A percentile compares a stretch with the other conserved stretches of the same genome.
These are phyloP conservation scores for Oreohelix idahoensis DNA, from an alignment of 1,140 invertebrate species.

Conservation along the genomic window DNA sequence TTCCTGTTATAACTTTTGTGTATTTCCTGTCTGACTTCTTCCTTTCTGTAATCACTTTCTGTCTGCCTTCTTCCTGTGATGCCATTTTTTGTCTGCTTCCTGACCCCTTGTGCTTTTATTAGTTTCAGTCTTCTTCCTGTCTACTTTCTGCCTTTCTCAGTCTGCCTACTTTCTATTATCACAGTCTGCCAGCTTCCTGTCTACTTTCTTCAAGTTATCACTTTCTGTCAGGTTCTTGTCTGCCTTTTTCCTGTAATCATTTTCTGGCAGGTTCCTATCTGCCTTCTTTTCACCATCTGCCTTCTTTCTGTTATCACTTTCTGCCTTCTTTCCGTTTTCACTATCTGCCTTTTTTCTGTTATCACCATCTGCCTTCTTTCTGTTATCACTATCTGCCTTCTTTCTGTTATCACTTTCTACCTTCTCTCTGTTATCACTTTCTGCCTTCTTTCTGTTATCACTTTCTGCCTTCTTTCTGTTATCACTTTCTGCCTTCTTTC, in stretches of 20 bases:
- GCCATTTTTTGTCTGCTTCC: too few relatives aligned
- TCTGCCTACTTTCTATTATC: not conserved
- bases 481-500: too few relatives aligned
- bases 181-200: not conserved
- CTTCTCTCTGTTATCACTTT: not conserved
- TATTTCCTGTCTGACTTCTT: too few relatives aligned
- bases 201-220: too few relatives aligned
- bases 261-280: constrained; percentile 3
- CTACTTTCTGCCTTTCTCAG: not conserved
- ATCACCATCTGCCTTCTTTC: not conserved
- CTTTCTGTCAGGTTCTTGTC: too few relatives aligned
- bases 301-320: not conserved
- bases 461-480: not conserved
- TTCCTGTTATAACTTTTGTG: too few relatives aligned
- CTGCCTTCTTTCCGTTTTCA: not conserved
- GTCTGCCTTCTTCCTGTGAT: too few relatives aligned
- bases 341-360: not conserved
- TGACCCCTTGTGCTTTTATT: too few relatives aligned
- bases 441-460: not conserved
- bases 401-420: not conserved
- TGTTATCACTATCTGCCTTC: not conserved
- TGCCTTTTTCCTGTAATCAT: not conserved
- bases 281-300: not conserved
- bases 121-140: too few relatives aligned
- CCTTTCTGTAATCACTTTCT: too few relatives aligned